Percentiles rank a stretch among this genome's conserved stretches.
These are phyloP conservation scores for Diplodus puntazzo DNA, from an alignment of 2,797 vertebrate species.

Conservation along the genomic window DNA sequence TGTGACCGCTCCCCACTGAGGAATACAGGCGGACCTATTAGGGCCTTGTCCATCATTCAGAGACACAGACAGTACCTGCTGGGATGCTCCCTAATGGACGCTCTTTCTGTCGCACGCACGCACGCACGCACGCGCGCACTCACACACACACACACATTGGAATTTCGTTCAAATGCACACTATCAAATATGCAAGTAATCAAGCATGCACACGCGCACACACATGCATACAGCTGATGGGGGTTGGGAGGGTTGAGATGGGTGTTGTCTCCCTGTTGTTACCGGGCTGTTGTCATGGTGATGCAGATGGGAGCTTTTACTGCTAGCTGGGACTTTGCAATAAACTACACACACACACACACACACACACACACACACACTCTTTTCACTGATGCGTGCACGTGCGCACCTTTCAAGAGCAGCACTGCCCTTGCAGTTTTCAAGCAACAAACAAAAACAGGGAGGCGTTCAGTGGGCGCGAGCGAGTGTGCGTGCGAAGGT, in stretches of 20 bases:
- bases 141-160: slow-evolving; percentile 23
- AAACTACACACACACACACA: slow-evolving; percentile 36
- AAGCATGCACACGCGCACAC: slow-evolving; percentile 63
- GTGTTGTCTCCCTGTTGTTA: slow-evolving; percentile 82
- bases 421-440: slow-evolving; percentile 58
- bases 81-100: slow-evolving; percentile 69
- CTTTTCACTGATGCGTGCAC: slow-evolving; percentile 41
- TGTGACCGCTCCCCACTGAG: slow-evolving; percentile 67
- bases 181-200: slow-evolving; percentile 73
- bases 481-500: slow-evolving; percentile 44
- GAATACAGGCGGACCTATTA: slow-evolving; percentile 65
- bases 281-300: slow-evolving; percentile 85
- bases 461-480: slow-evolving; percentile 29
- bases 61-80: slow-evolving; percentile 74
- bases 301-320: slow-evolving; percentile 81
- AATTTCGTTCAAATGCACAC: slow-evolving; percentile 64
- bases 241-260: slow-evolving; percentile 81
- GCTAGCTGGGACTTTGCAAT: slow-evolving; percentile 66
- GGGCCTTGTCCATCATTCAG: slow-evolving; percentile 70
- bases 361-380: slow-evolving; percentile 18
- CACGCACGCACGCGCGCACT: slow-evolving; percentile 26
- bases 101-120: slow-evolving; percentile 27
- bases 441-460: slow-evolving; percentile 46
- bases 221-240: slow-evolving; percentile 74
- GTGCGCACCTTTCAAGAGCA: slow-evolving; percentile 49